Conservation (phyloP, 2,113 vertebrate genomes). For the Tonatia bakeri region DNA sequence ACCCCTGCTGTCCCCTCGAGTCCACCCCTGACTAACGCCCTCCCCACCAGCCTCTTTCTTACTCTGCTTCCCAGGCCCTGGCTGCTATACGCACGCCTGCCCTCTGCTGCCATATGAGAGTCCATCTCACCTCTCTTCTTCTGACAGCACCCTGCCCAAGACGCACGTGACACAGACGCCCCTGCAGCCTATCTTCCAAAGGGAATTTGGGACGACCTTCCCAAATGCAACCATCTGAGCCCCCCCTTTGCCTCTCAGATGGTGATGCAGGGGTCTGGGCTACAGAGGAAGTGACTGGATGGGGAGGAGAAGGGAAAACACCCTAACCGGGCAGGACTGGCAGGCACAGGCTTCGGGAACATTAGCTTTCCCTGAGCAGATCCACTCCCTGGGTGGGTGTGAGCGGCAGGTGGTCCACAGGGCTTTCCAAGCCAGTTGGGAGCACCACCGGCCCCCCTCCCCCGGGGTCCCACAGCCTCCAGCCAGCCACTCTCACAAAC, state of each 20-base stretch:
- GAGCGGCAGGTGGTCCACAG: too few relatives aligned
- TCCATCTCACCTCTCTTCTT: too few relatives aligned
- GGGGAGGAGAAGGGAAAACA: neutral
- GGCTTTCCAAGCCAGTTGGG: neutral
- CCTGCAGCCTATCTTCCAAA: too few relatives aligned
- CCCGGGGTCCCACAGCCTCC: neutral
- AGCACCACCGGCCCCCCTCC: too few relatives aligned
- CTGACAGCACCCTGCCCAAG: neutral
- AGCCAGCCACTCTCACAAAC: neutral
- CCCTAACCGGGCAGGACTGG: fast-evolving
- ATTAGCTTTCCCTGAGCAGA: neutral
- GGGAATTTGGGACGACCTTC: neutral
- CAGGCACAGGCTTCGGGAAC: neutral
- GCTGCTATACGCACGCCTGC: too few relatives aligned
- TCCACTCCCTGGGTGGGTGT: too few relatives aligned
- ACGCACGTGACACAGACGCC: neutral
- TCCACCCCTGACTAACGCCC: too few relatives aligned
- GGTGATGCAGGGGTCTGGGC: neutral
- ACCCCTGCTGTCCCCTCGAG: too few relatives aligned
- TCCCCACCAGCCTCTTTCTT: too few relatives aligned
- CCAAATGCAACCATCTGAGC: neutral
- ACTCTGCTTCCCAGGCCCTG: too few relatives aligned
- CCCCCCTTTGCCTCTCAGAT: neutral
- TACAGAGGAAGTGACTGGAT: neutral
- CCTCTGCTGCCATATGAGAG: too few relatives aligned